Percentiles rank a stretch among this genome's conserved stretches.
Evolutionary conservation across 2,797 vertebrate genomes (phyloP).

Genomic region (Pseudocheirus occidentalis): DNA sequence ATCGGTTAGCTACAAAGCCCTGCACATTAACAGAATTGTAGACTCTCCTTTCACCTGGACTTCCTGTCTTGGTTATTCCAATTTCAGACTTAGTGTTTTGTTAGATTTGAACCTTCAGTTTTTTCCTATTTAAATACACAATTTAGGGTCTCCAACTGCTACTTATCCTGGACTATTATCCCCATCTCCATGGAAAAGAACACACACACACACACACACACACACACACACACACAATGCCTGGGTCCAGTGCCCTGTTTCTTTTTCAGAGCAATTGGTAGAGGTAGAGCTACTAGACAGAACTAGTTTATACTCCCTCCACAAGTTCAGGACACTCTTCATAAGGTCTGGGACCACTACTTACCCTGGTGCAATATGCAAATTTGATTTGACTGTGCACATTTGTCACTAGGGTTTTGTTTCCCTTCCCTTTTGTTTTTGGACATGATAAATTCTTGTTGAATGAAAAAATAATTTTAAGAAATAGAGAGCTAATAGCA

Average conservation of each 20-base stretch:
- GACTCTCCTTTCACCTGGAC: accelerated
- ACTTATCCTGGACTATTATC: neutral
- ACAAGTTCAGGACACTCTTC: neutral
- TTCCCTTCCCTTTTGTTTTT: neutral
- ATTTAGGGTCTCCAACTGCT: neutral
- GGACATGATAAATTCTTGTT: neutral
- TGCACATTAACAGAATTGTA: neutral
- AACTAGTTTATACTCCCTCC: neutral
- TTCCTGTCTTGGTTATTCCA: neutral
- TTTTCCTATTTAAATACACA: neutral
- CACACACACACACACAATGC: too few species aligned
- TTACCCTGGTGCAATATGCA: neutral
- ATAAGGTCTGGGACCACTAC: neutral
- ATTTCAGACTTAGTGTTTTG: neutral
- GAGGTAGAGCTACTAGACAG: neutral
- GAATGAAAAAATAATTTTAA: neutral
- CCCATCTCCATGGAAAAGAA: too few species aligned
- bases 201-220: too few species aligned
- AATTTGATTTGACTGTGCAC: neutral
- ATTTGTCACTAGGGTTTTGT: neutral
- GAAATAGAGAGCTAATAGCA: neutral
- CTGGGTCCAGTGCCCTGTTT: neutral
- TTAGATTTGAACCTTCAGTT: neutral
- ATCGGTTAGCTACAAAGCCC: neutral
- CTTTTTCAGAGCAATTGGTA: neutral